These are phyloP conservation scores for Gryllus bimaculatus DNA, from an alignment of 1,140 invertebrate species.

Conservation along the genomic window DNA sequence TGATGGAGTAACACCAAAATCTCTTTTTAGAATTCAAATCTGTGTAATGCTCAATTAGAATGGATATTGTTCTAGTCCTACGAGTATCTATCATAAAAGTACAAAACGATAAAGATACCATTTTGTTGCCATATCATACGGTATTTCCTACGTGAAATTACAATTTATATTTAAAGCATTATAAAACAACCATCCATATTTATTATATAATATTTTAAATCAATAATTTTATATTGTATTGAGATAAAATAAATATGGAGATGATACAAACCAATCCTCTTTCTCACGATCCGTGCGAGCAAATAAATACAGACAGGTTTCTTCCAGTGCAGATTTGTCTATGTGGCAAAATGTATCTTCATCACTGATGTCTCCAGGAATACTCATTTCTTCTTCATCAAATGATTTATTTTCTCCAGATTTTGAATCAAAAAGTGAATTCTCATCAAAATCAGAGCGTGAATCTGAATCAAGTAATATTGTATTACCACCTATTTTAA, in stretches of 20 bases:
- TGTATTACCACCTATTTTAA: no score
- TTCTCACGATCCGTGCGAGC: conserved; percentile 75
- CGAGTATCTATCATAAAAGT: no score
- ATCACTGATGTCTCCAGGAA: conserved; percentile 19
- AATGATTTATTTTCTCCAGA: conserved; percentile 10
- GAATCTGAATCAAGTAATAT: not conserved
- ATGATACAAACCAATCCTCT: conserved; percentile 66
- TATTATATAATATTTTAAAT: no score
- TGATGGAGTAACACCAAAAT: no score
- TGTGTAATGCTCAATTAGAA: no score
- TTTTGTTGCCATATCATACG: no score
- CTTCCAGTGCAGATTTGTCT: conserved; percentile 19
- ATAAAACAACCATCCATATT: no score
- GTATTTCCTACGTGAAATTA: not conserved
- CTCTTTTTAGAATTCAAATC: no score
- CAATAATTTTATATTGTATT: no score
- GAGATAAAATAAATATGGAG: not conserved
- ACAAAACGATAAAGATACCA: no score
- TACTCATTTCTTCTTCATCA: conserved; percentile 29
- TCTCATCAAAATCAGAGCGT: not conserved
- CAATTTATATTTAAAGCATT: not conserved
- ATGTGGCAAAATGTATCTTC: conserved; percentile 24
- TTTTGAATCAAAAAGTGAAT: not conserved
- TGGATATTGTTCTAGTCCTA: no score
- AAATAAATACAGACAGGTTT: conserved; percentile 57